Evolutionary conservation across 2,888 invertebrate genomes (phyloP).

Genomic region (Blera fallax): DNA sequence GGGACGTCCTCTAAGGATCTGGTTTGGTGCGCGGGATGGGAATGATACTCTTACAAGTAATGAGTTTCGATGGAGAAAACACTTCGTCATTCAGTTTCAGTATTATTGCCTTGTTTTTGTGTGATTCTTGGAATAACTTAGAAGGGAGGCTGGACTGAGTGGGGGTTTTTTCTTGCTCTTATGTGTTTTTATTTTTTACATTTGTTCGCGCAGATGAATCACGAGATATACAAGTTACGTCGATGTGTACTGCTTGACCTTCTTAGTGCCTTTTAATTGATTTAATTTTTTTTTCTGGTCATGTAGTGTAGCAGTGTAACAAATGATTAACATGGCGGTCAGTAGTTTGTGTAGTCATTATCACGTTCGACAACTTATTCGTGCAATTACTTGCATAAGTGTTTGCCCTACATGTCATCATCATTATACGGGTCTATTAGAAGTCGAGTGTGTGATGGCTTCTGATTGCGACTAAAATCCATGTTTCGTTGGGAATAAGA

Average conservation of each 20-base stretch:
- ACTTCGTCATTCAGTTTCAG: constrained; percentile 21
- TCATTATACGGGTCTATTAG: neutral
- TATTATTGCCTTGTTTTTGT: constrained; percentile 23
- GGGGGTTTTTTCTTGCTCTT: neutral
- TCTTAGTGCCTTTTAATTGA: constrained; percentile 15
- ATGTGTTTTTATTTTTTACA: neutral
- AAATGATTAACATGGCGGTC: neutral
- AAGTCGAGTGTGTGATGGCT: neutral
- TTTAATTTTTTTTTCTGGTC: neutral
- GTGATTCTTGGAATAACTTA: neutral
- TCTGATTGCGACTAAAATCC: neutral
- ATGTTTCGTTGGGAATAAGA: neutral
- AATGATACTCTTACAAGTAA: constrained; percentile 31
- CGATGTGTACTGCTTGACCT: constrained; percentile 15
- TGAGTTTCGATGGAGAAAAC: constrained; percentile 15
- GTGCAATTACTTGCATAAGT: neutral
- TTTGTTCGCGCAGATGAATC: constrained; percentile 4
- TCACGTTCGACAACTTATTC: neutral
- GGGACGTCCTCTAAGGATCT: neutral
- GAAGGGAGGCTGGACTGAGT: neutral
- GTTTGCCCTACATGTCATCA: constrained; percentile 1
- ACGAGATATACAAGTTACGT: neutral
- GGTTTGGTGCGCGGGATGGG: neutral
- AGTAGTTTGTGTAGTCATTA: neutral
- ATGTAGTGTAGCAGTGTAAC: neutral